Evolutionary conservation across 1,140 invertebrate genomes (phyloP), one percentile per base, ranked within the genome.

Genomic region (Amphibalanus amphitrite): DNA sequence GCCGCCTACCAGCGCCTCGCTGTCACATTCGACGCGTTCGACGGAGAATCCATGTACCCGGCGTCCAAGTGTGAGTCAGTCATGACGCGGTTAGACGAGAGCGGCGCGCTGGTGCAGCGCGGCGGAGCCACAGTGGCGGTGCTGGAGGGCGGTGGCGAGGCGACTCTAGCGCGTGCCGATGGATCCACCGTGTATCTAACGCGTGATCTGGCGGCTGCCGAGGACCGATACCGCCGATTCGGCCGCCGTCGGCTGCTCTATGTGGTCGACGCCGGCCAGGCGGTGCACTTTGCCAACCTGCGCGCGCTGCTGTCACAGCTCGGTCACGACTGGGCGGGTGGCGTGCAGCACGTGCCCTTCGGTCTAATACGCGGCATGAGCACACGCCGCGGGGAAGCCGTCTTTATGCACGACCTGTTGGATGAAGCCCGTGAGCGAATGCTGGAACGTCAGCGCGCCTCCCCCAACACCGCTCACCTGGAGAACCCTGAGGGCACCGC

Each of bases 291-390:
- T 78, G 80, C 80, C 73, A 82, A 85, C 30, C 79, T 94, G 1
- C 83, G 87, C 76, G 78, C 82, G 69, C 85, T 89, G 73, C 81
- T 91, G n/a, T 77, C 82, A 67, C 80, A 83, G 73, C 81, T 95
- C 75, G 81, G 86, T 74, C 79, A 77, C 26, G 47, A 75, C 25
- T 82, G 78, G 77, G 75, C 75, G 26, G 76, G 84, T 64, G 79
- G 79, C 69, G 79, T 93, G 71, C 80, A 86, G 70, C 93, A 97
- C 80, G 80, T 98, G 0, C 89, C 88, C 78, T 98, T 97, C 85
- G 95, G 95, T 23, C 85, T 90, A 76, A 88, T 98, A 30, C 84
- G 83, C 71, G 94, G 93, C 0, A 94, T 98, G 89, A 96, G 92
- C 76, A 95, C 95, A 0, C 85, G 96, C 73, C 87, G 88, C 78